Percentiles rank a stretch among this genome's conserved stretches.
Evolutionary conservation across 2,113 vertebrate genomes (phyloP).

Genomic region (Hippocampus zosterae): DNA sequence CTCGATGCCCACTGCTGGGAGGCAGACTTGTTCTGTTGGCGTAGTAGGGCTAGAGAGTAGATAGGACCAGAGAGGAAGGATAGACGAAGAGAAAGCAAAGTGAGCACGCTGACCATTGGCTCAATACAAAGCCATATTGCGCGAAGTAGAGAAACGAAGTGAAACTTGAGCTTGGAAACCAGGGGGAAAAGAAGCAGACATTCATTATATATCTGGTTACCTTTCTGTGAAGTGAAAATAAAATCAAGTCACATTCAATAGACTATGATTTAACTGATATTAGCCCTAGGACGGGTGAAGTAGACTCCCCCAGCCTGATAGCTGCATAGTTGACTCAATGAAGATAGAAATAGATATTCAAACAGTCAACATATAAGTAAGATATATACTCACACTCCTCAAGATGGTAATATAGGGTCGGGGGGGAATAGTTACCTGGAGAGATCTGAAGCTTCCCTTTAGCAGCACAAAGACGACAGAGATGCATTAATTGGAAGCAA

Average conservation of each 20-base stretch:
- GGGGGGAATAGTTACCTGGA: slow-evolving; percentile 82
- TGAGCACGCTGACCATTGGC: background rate
- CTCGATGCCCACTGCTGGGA: slow-evolving; percentile 77
- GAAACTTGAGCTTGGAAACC: background rate
- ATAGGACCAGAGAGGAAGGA: background rate
- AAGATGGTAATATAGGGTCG: background rate
- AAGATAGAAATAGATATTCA: slow-evolving; percentile 60
- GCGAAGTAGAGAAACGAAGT: background rate
- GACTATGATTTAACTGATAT: background rate
- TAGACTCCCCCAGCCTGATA: slow-evolving; percentile 16
- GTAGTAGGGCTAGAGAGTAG: slow-evolving; percentile 83
- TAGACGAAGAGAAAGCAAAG: background rate
- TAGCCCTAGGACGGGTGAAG: slow-evolving; percentile 12
- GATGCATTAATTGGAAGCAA: slow-evolving; percentile 57
- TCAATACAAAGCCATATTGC: background rate
- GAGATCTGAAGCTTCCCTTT: slow-evolving; percentile 98
- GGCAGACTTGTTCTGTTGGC: slow-evolving; percentile 79
- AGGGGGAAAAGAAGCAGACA: background rate
- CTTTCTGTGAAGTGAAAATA: too few relatives aligned
- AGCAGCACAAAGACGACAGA: slow-evolving; percentile 74
- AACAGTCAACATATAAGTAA: too few relatives aligned
- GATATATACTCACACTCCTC: slow-evolving; percentile 33
- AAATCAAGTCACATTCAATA: background rate
- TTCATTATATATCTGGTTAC: background rate
- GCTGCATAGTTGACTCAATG: slow-evolving; percentile 32